Conservation (phyloP, 2,888 invertebrate species). For the Apantesis nais region DNA sequence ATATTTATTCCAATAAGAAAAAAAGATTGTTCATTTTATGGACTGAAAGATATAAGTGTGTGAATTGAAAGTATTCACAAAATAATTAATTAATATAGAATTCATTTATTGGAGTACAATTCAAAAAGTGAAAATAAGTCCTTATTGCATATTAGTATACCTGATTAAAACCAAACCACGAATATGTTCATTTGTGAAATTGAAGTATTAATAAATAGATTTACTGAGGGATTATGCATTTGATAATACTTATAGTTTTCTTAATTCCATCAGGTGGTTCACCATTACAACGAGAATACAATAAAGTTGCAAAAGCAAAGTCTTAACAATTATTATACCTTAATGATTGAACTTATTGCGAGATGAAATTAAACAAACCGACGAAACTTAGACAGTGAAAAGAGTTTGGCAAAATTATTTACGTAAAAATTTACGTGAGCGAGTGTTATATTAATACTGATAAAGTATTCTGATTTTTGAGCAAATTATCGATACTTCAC, state of each 20-base stretch:
- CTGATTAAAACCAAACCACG: no score
- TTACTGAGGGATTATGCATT: not conserved
- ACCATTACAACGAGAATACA: not conserved
- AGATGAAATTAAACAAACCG: not conserved
- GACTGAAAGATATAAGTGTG: no score
- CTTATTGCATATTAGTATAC: no score
- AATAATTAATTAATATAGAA: no score
- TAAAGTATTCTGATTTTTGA: constrained; percentile 47
- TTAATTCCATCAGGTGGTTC: not conserved
- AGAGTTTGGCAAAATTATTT: constrained; percentile 6
- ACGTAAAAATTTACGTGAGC: constrained; percentile 17
- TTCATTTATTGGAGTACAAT: no score
- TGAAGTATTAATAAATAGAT: no score
- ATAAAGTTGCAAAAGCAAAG: not conserved
- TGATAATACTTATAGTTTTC: not conserved
- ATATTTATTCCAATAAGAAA: no score
- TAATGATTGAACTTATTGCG: no score
- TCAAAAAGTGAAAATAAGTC: no score
- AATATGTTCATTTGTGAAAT: no score
- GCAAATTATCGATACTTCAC: constrained; percentile 39
- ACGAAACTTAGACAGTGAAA: not conserved
- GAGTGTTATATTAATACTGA: constrained; percentile 43
- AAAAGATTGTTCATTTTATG: no score
- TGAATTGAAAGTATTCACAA: no score
- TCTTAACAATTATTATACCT: not conserved